These are phyloP conservation scores for Bilobella aurantiaca DNA, from an alignment of 1,140 invertebrate genomes.

Conservation along the genomic window DNA sequence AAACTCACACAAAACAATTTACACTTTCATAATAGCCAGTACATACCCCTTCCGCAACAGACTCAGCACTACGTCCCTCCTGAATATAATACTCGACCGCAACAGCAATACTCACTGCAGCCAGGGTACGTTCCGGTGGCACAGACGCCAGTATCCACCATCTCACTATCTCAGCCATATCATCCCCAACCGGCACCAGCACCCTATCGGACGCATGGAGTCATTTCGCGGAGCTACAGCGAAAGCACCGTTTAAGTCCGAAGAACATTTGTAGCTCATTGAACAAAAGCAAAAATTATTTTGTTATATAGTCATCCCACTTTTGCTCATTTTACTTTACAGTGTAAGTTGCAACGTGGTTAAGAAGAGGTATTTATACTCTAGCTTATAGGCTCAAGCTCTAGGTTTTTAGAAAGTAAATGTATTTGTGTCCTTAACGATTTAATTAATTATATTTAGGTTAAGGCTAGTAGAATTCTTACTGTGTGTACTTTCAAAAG, in stretches of 20 bases:
- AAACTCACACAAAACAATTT: neutral
- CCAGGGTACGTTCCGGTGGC: neutral
- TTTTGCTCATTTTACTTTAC: too few species aligned
- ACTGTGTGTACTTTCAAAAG: too few species aligned
- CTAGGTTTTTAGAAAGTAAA: too few species aligned
- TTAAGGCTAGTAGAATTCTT: too few species aligned
- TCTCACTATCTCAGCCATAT: neutral
- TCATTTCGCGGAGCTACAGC: neutral
- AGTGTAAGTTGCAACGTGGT: too few species aligned
- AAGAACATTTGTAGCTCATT: neutral
- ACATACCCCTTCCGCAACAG: neutral
- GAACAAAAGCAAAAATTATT: neutral
- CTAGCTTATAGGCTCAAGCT: too few species aligned
- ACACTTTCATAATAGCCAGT: neutral
- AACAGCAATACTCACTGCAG: neutral
- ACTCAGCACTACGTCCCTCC: too few species aligned
- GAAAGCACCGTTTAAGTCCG: neutral
- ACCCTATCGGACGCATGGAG: neutral
- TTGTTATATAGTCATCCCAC: too few species aligned
- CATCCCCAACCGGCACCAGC: neutral
- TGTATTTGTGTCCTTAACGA: too few species aligned
- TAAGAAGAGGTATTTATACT: too few species aligned
- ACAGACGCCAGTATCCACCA: neutral
- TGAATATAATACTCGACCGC: too few species aligned
- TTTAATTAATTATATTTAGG: too few species aligned